Evolutionary conservation across 2,113 vertebrate species (phyloP).

Genomic region (Ornithorhynchus anatinus): DNA sequence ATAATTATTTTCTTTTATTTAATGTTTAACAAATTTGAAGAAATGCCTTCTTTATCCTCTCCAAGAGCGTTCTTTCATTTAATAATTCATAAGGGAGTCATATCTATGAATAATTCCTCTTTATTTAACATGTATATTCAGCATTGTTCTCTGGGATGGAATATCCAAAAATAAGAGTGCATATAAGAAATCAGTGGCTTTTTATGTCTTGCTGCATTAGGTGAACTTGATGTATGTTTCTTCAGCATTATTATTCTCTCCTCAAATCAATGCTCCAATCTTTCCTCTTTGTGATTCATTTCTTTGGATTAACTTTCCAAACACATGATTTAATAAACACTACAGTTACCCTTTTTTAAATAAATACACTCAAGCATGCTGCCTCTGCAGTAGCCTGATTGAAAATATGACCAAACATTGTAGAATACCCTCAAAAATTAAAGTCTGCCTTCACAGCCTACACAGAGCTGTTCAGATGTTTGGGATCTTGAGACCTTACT

Average conservation of each 20-base stretch:
- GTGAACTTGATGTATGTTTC: conserved; percentile 74
- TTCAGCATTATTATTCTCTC: conserved; percentile 77
- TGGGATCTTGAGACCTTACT: too few species aligned
- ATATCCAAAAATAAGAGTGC: conserved; percentile 75
- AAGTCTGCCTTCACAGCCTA: too few species aligned
- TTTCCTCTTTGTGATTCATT: conserved; percentile 77
- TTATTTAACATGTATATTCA: conserved; percentile 64
- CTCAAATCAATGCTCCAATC: conserved; percentile 78
- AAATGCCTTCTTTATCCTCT: conserved; percentile 38
- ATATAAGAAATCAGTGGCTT: conserved; percentile 80
- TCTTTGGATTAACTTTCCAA: conserved; percentile 64
- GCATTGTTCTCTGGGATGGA: conserved; percentile 53
- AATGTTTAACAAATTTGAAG: conserved; percentile 12
- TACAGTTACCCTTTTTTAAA: conserved; percentile 49
- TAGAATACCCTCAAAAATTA: too few species aligned
- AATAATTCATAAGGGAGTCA: conserved; percentile 44
- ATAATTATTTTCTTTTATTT: not conserved
- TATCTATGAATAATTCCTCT: conserved; percentile 45
- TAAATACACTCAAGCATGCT: not conserved
- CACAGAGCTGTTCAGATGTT: too few species aligned
- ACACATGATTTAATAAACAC: conserved; percentile 70
- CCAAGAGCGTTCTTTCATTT: conserved; percentile 46
- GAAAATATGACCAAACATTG: not conserved
- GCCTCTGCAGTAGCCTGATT: too few species aligned
- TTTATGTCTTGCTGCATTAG: conserved; percentile 75